Base-by-base conservation (phyloP, 2,113 vertebrate genomes). In the Anarrhichthys ocellatus region DNA sequence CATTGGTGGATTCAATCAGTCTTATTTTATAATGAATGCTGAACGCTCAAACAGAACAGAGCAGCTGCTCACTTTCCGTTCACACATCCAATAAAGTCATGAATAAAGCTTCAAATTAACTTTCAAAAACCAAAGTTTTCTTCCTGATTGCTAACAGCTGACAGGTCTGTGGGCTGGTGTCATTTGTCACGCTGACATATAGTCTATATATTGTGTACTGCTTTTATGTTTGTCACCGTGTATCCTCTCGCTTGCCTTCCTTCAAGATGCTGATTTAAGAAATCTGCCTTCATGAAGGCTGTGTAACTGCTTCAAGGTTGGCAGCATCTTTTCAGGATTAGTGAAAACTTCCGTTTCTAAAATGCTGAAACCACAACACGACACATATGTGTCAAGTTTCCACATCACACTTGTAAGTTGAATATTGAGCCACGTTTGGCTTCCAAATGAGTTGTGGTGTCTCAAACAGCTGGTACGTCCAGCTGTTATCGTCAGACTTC, bases 11-110 rank as follows among this genome's bases (percentile, higher is more conserved):
- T 80, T 69, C 56, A 83, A 83, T 80, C 63, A 65, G 62, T 29
- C 54, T 24, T 10, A 32, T 79, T 62, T 65, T 56, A 56, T 80
- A 78, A 88, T 88, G 79, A 83, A 83, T 29, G n/a, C 59, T 20
- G 65, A 78, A 77, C 58, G n/a, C 24, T 66, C 67, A 38, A 80
- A 59, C 54, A 81, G 63, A 86, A 65, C 56, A 40, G 24, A 63
- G 78, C 73, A 67, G 83, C 78, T 81, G 73, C 29, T 77, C 61
- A 36, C 24, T 69, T 70, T 63, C 48, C 36, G n/a, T 75, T 73
- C 61, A 67, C 38, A 76, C 18, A 48, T 9, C 56, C 46, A 69
- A 46, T 54, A 56, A 69, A 69, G 27, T 74, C 46, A 22, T 38
- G 22, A 79, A 56, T 79, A 79, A 75, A 70, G 27, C 64, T 68